Conservation (phyloP, 2,113 vertebrate species). For the Hyperopisus bebe region DNA sequence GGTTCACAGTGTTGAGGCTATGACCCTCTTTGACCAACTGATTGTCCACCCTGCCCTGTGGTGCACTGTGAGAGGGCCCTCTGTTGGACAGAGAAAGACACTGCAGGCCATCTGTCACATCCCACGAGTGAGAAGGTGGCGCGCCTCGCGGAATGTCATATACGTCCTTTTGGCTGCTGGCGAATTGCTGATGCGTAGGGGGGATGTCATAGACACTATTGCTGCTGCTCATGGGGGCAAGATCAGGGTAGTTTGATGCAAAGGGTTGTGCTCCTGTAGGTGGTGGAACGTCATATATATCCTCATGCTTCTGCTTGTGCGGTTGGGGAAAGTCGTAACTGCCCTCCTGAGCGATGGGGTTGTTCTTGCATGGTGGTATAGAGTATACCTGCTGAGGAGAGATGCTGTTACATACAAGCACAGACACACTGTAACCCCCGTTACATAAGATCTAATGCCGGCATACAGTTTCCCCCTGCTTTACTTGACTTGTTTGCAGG, state of each 20-base stretch:
- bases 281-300: constrained; percentile 85
- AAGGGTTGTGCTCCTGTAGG: constrained; percentile 56
- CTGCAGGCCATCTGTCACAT: constrained; percentile 82
- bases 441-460: not conserved
- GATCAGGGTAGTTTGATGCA: constrained; percentile 40
- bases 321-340: constrained; percentile 77
- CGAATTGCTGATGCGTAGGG: constrained; percentile 41
- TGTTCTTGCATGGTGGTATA: constrained; percentile 61
- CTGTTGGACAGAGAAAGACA: constrained; percentile 90
- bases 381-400: constrained; percentile 68
- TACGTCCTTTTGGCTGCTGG: constrained; percentile 63
- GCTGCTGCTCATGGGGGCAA: constrained; percentile 22
- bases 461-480: not conserved
- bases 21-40: constrained; percentile 54
- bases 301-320: constrained; percentile 62
- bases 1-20: not conserved
- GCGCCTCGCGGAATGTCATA: constrained; percentile 80
- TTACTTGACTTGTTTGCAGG: not conserved
- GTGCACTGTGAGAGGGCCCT: constrained; percentile 75
- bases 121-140: constrained; percentile 58
- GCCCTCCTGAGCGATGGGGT: constrained; percentile 58
- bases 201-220: constrained; percentile 70
- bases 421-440: not conserved
- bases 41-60: constrained; percentile 41
- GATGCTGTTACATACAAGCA: not conserved